Evolutionary conservation across 2,113 vertebrate genomes (phyloP).

Genomic region (Terrapene triunguis): DNA sequence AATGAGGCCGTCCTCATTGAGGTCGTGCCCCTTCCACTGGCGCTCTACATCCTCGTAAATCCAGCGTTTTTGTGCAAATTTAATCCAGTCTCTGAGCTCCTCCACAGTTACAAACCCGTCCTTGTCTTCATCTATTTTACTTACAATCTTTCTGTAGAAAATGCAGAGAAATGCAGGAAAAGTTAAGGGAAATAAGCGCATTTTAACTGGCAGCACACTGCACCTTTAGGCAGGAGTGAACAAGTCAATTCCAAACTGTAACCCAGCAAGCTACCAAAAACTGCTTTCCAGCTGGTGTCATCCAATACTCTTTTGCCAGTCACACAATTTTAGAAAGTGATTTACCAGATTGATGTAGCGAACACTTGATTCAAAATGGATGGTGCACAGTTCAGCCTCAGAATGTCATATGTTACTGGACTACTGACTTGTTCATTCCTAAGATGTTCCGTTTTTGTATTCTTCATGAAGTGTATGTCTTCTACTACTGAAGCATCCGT

Average conservation of each 20-base stretch:
- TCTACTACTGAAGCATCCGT: not conserved
- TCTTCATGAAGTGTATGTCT: not conserved
- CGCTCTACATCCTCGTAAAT: conserved; percentile 97
- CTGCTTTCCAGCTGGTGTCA: not conserved
- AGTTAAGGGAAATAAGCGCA: conserved; percentile 50
- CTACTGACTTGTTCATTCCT: rapidly evolving
- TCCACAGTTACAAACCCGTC: conserved; percentile 93
- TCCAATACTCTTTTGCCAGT: not conserved
- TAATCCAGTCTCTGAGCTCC: conserved; percentile 97
- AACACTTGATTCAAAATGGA: not conserved
- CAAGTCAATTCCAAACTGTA: not conserved
- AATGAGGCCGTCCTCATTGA: conserved; percentile 90
- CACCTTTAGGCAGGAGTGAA: not conserved
- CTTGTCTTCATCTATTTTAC: conserved; percentile 94
- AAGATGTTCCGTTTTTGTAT: not conserved
- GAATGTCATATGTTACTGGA: not conserved
- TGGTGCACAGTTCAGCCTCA: not conserved
- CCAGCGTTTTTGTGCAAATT: conserved; percentile 96
- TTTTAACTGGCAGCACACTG: not conserved
- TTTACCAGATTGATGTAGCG: not conserved
- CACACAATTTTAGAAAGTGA: not conserved
- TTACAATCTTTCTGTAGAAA: conserved; percentile 91
- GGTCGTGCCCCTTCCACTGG: conserved; percentile 97
- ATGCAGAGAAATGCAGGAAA: conserved; percentile 72
- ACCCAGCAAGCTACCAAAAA: not conserved